phyloP scores from a whole-genome alignment of 2,797 vertebrate genomes.

The Huso huso region DNA sequence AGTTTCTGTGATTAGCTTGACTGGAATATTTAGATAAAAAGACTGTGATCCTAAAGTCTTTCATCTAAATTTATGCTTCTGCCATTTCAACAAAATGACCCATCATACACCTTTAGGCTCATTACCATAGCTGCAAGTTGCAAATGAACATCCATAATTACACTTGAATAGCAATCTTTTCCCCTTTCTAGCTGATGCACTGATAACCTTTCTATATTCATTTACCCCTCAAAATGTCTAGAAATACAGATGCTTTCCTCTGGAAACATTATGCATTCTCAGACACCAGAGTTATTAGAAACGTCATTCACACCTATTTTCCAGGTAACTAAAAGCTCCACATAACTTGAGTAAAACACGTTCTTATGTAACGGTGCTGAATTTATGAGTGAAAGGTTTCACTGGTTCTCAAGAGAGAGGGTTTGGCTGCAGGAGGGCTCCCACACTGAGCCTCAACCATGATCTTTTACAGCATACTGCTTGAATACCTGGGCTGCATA shows the following conservation, averaged over 20 bases:
- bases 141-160: slow-evolving; percentile 29
- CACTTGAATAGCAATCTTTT: slow-evolving; percentile 19
- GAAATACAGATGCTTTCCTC: slow-evolving; percentile 1
- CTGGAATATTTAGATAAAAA: too few species aligned
- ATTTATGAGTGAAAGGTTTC: too few species aligned
- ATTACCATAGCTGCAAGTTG: slow-evolving; percentile 21
- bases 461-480: too few species aligned
- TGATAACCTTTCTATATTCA: slow-evolving; percentile 34
- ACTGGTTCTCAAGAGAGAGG: too few species aligned
- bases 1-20: too few species aligned
- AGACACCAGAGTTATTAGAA: slow-evolving; percentile 3
- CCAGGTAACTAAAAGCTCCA: slow-evolving; percentile 13
- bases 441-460: too few species aligned
- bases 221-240: slow-evolving; percentile 34
- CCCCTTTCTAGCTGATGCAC: slow-evolving; percentile 36
- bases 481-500: too few species aligned
- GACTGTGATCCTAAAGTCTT: slow-evolving; percentile 11
- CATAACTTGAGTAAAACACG: too few species aligned
- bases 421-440: too few species aligned
- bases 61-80: slow-evolving; percentile 29
- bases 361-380: too few species aligned
- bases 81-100: slow-evolving; percentile 25
- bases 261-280: background rate
- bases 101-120: slow-evolving; percentile 31
- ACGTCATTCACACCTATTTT: slow-evolving; percentile 34